phyloP scores from a whole-genome alignment of 2,113 vertebrate species.

The Pogonocichla stellata region DNA sequence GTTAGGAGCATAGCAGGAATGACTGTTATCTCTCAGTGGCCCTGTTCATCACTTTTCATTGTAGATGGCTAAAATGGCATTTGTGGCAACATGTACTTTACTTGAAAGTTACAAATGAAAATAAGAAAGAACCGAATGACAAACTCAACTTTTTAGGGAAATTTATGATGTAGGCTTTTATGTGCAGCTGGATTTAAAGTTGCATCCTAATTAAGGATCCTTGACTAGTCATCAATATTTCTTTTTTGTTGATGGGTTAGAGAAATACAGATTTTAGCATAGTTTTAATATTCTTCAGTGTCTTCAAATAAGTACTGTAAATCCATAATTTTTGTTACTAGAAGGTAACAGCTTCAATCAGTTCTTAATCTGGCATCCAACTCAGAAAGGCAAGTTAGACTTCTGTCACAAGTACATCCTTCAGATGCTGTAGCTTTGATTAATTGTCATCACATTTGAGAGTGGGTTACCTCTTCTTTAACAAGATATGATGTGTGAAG shows the following conservation, averaged over 20 bases:
- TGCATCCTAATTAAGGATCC: neutral
- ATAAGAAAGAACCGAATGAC: neutral
- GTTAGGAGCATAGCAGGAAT: neutral
- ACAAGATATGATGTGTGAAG: slow-evolving; percentile 56
- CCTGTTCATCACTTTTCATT: neutral
- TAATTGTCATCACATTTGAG: slow-evolving; percentile 30
- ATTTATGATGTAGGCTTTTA: neutral
- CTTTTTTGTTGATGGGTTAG: neutral
- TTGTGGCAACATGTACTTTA: neutral
- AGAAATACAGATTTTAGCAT: neutral
- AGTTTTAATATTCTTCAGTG: neutral
- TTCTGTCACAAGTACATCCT: neutral
- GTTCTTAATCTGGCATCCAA: neutral
- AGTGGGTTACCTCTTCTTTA: slow-evolving; percentile 52
- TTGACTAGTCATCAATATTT: neutral
- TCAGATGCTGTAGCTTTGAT: neutral
- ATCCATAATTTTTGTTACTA: neutral
- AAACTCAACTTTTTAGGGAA: neutral
- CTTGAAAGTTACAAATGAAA: neutral
- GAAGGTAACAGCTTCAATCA: neutral
- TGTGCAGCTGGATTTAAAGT: neutral
- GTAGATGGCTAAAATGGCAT: neutral
- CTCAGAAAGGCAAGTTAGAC: neutral
- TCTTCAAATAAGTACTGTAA: neutral
- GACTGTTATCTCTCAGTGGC: neutral